phyloP scores from a whole-genome alignment of 2,888 invertebrate species.

The Lamellibrachia columna region DNA sequence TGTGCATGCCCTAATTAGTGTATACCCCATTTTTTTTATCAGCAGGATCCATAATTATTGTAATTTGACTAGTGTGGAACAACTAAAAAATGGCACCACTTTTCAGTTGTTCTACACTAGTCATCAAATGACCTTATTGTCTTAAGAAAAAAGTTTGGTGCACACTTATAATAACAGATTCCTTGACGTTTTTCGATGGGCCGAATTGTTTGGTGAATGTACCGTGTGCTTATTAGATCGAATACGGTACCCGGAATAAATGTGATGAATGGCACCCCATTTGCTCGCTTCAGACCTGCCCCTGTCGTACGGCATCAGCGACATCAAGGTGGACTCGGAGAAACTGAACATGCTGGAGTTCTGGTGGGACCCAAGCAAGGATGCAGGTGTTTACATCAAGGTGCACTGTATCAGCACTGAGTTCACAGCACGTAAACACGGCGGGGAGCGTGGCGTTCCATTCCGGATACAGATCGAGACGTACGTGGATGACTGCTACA shows the following conservation, averaged over 20 bases:
- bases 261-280: not conserved
- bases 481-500: conserved; percentile 67
- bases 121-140: too few species aligned
- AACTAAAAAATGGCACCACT: too few species aligned
- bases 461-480: conserved; percentile 96
- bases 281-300: conserved; percentile 78
- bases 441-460: conserved; percentile 97
- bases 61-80: too few species aligned
- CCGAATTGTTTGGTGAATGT: too few species aligned
- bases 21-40: too few species aligned
- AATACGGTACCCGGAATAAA: not conserved
- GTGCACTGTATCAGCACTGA: conserved; percentile 93
- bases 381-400: conserved; percentile 90
- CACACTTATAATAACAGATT: too few species aligned
- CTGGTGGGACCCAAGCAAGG: conserved; percentile 95
- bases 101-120: too few species aligned
- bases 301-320: conserved; percentile 88
- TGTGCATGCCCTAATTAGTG: too few species aligned
- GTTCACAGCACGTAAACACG: conserved; percentile 97
- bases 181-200: too few species aligned
- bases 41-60: too few species aligned
- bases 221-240: too few species aligned
- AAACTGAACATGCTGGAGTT: conserved; percentile 86
- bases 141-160: too few species aligned
- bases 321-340: conserved; percentile 78